Evolutionary conservation across 2,113 vertebrate species (phyloP).

Genomic region (Sisor rabdophorus): DNA sequence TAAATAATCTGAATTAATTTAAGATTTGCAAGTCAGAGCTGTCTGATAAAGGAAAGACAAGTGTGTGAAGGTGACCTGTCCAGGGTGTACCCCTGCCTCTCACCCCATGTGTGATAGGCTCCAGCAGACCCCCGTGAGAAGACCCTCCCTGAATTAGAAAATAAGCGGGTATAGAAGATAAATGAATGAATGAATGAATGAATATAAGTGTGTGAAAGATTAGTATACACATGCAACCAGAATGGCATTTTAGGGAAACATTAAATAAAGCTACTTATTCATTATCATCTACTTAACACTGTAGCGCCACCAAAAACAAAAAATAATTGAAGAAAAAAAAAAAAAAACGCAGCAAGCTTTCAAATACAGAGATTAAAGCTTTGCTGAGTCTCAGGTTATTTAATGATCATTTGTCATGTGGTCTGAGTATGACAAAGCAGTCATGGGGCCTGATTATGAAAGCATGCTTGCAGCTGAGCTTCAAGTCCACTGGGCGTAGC

Average conservation of each 20-base stretch:
- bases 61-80: too few species aligned
- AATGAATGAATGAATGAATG: too few species aligned
- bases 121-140: too few species aligned
- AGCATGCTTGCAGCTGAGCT: constrained; percentile 9
- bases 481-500: constrained; percentile 27
- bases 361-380: neutral
- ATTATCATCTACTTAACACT: neutral
- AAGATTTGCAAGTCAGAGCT: neutral
- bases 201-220: neutral
- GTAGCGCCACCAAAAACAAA: neutral
- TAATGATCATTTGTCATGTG: neutral
- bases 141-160: too few species aligned
- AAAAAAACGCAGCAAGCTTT: neutral
- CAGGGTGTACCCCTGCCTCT: too few species aligned
- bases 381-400: neutral
- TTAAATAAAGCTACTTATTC: neutral
- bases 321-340: neutral
- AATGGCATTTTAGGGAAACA: neutral
- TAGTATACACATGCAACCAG: neutral
- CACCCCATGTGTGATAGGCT: too few species aligned
- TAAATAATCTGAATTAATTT: neutral
- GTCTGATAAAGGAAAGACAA: neutral
- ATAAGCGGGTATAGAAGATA: too few species aligned
- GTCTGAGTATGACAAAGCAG: neutral
- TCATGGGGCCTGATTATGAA: neutral